Percentiles rank a stretch among this genome's conserved stretches.
phyloP scores from a whole-genome alignment of 2,888 invertebrate species.

The Ophion ventricosus region DNA sequence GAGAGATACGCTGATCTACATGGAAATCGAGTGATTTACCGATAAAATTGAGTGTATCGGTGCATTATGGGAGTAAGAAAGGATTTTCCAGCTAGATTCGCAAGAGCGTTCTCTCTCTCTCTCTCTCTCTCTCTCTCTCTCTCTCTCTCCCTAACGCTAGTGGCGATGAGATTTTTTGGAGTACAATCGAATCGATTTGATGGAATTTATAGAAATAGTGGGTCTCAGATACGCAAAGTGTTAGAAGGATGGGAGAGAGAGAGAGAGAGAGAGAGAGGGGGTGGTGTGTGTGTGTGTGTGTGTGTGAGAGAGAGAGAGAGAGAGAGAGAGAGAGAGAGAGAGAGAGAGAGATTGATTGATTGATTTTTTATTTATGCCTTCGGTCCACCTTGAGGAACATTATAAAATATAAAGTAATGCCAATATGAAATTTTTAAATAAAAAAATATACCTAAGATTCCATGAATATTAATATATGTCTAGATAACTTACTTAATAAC shows the following conservation, averaged over 20 bases:
- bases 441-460: no score
- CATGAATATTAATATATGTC: no score
- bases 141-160: background rate
- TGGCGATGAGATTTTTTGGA: conserved; percentile 27
- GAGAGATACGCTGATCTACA: background rate
- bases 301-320: no score
- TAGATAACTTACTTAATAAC: no score
- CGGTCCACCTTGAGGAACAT: no score
- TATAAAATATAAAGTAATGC: no score
- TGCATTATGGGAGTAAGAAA: background rate
- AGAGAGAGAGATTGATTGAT: background rate
- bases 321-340: no score
- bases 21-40: background rate
- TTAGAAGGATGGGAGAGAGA: background rate
- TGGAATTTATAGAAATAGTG: conserved; percentile 43
- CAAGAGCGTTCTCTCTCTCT: conserved; percentile 11
- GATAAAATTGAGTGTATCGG: conserved; percentile 12
- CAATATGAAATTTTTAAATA: no score
- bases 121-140: background rate
- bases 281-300: no score
- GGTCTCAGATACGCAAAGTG: conserved; percentile 33
- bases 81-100: conserved; percentile 17
- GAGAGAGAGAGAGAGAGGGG: background rate
- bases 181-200: conserved; percentile 45
- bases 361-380: no score